Percentiles rank a stretch among this genome's conserved stretches.
Evolutionary conservation across 2,797 vertebrate species (phyloP).

Genomic region (Danio jaintianensis): DNA sequence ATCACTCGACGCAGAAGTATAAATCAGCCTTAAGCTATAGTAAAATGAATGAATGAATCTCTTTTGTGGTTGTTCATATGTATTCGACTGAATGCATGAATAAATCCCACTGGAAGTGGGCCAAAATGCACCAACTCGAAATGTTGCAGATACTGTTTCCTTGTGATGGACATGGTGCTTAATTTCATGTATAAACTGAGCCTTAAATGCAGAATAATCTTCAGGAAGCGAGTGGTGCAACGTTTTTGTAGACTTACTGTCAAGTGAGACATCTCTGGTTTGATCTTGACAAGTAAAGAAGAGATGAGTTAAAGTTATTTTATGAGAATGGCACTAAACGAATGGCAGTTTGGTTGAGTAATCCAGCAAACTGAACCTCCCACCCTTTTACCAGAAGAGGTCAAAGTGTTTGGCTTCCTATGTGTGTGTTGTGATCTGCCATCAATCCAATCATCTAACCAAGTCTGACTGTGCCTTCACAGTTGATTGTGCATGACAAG

Average conservation of each 20-base stretch:
- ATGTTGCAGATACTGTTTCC: too few species aligned
- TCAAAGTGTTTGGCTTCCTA: constrained; percentile 14
- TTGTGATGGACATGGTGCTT: too few species aligned
- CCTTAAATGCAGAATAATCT: background rate
- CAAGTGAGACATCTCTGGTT: constrained; percentile 12
- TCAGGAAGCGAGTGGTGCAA: background rate
- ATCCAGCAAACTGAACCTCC: constrained; percentile 5
- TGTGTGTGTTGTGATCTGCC: constrained; percentile 25
- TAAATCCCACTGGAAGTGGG: too few species aligned
- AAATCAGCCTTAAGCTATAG: too few species aligned
- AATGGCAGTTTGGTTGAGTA: background rate
- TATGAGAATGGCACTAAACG: background rate
- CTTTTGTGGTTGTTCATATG: too few species aligned
- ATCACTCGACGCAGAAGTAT: too few species aligned
- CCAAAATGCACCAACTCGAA: too few species aligned
- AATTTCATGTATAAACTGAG: too few species aligned
- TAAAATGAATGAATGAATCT: too few species aligned
- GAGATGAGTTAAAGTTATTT: background rate
- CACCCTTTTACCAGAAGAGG: constrained; percentile 42
- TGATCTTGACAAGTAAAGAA: background rate
- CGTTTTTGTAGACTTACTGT: background rate
- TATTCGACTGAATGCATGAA: too few species aligned
- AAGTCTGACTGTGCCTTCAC: background rate
- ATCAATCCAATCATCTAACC: background rate
- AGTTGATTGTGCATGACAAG: constrained; percentile 31